Percentiles rank a stretch among this genome's conserved stretches.
Conservation (phyloP, 2,113 vertebrate species). For the Mionectes macconnelli region DNA sequence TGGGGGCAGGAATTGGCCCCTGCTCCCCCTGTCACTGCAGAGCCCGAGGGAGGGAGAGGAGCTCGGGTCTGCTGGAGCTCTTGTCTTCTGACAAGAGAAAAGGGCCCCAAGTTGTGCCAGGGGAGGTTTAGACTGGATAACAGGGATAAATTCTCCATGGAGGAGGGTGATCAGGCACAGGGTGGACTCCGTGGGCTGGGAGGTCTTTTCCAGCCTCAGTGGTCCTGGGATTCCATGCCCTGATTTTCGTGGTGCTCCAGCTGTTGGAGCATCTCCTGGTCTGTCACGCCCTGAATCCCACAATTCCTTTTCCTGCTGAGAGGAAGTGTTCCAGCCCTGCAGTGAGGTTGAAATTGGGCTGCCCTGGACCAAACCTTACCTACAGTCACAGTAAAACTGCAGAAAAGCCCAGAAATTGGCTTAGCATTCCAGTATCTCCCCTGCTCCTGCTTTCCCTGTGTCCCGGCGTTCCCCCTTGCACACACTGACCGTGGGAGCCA, state of each 20-base stretch:
- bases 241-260: background rate
- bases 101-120: background rate
- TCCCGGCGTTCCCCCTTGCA: background rate
- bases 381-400: rapidly evolving
- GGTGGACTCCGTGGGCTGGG: background rate
- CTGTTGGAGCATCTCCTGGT: background rate
- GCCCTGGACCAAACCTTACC: rapidly evolving
- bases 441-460: background rate
- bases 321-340: background rate
- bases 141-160: background rate
- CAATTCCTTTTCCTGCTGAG: background rate
- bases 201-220: background rate
- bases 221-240: background rate
- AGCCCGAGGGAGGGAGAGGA: too few species aligned
- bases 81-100: background rate
- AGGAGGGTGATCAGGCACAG: background rate
- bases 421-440: background rate
- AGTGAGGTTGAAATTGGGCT: background rate
- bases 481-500: background rate
- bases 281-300: rapidly evolving
- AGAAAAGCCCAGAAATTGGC: background rate
- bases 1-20: too few species aligned
- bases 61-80: background rate
- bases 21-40: rapidly evolving
- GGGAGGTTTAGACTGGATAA: background rate